A percentile compares a stretch with the other conserved stretches of the same genome.
phyloP scores from a whole-genome alignment of 2,888 invertebrate genomes.

The Silvanus unidentatus region DNA sequence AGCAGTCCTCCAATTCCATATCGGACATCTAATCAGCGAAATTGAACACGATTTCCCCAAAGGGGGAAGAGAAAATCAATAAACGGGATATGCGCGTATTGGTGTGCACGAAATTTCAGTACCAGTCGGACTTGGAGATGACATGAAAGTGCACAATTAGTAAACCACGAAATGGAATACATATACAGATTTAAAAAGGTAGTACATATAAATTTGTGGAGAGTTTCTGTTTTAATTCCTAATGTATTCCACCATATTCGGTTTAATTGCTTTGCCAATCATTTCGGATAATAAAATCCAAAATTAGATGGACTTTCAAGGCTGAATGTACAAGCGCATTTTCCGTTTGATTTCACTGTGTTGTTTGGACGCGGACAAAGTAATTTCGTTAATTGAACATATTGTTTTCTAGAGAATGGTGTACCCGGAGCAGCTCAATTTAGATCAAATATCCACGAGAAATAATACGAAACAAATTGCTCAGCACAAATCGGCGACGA shows the following conservation, averaged over 20 bases:
- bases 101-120: slow-evolving; percentile 3
- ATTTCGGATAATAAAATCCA: slow-evolving; percentile 9
- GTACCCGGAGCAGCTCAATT: slow-evolving; percentile 42
- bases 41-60: too few relatives aligned
- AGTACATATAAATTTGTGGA: slow-evolving; percentile 16
- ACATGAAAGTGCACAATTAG: slow-evolving; percentile 41
- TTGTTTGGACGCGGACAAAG: neutral
- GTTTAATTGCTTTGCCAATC: neutral
- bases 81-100: neutral
- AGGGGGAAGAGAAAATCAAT: too few relatives aligned
- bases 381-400: slow-evolving; percentile 9
- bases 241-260: neutral
- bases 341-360: neutral
- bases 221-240: neutral
- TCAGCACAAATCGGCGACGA: slow-evolving; percentile 20
- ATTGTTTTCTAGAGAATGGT: slow-evolving; percentile 39
- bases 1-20: too few relatives aligned
- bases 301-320: too few relatives aligned
- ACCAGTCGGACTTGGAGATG: slow-evolving; percentile 19
- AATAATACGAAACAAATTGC: neutral
- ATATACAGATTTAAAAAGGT: slow-evolving; percentile 46
- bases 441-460: slow-evolving; percentile 37
- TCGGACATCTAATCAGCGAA: too few relatives aligned
- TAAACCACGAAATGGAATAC: slow-evolving; percentile 43
- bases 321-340: slow-evolving; percentile 2